These are phyloP conservation scores for Leucoraja erinaceus DNA, from an alignment of 2,113 vertebrate genomes.

Conservation along the genomic window DNA sequence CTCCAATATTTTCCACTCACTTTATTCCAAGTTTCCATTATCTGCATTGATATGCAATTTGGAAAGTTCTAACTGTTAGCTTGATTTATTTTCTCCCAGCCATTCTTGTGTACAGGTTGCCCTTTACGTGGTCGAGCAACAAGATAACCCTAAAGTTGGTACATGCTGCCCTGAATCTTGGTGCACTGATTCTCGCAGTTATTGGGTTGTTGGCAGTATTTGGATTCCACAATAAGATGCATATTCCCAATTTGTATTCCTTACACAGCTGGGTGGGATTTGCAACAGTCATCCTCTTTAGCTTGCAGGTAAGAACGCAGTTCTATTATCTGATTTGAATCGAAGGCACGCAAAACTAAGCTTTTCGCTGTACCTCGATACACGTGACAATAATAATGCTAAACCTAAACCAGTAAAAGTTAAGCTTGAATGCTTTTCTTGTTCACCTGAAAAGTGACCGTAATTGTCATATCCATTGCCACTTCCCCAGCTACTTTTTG, in stretches of 20 bases:
- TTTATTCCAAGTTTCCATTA: neutral
- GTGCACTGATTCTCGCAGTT: conserved; percentile 56
- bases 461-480: neutral
- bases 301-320: conserved; percentile 65
- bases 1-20: neutral
- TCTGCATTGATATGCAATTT: no score
- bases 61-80: neutral
- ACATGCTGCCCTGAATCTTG: conserved; percentile 62
- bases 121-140: conserved; percentile 64
- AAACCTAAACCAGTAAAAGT: neutral
- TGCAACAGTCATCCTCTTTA: conserved; percentile 63
- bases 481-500: no score
- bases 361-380: no score
- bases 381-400: no score
- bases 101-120: conserved; percentile 75
- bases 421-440: neutral
- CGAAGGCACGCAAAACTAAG: no score
- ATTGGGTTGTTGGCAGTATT: conserved; percentile 79
- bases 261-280: conserved; percentile 92
- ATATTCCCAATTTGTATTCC: conserved; percentile 71
- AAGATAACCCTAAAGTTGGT: conserved; percentile 81
- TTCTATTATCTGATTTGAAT: no score
- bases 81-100: conserved; percentile 53
- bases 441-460: neutral
- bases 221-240: conserved; percentile 53